Conservation (phyloP, 92 coral and sea anemone genomes). For the Micromussa lordhowensis region DNA sequence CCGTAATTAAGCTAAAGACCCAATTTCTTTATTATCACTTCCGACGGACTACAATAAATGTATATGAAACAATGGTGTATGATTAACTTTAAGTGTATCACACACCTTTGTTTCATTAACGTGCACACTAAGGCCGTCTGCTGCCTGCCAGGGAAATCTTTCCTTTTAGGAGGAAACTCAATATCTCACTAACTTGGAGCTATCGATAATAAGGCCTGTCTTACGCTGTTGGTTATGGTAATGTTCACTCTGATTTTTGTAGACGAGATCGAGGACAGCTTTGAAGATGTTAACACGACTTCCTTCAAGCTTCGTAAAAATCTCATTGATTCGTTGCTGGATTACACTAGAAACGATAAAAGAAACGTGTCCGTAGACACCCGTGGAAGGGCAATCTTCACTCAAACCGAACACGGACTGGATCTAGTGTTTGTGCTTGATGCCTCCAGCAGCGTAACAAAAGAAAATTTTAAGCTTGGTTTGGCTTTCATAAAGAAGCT, state of each 20-base stretch:
- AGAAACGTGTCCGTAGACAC: conserved; percentile 20
- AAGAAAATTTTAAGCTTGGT: conserved; percentile 38
- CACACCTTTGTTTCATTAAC: no score
- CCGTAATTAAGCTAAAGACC: no score
- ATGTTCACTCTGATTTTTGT: neutral
- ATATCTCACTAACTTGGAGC: no score
- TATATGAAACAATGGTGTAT: no score
- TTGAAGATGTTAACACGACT: conserved; percentile 56
- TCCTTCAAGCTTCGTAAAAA: conserved; percentile 60
- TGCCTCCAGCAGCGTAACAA: conserved; percentile 77
- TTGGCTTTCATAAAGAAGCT: conserved; percentile 52
- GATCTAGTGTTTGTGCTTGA: conserved; percentile 87
- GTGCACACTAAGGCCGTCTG: no score
- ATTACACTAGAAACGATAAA: conserved; percentile 47
- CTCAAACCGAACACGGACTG: conserved; percentile 53
- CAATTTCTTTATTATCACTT: no score
- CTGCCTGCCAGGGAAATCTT: no score
- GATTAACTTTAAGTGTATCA: no score
- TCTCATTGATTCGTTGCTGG: conserved; percentile 64
- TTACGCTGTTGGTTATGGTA: no score
- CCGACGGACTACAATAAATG: no score
- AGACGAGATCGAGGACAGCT: conserved; percentile 73
- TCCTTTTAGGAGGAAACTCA: no score
- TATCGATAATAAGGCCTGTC: no score
- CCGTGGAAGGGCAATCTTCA: conserved; percentile 58